Percentiles rank a stretch among this genome's conserved stretches.
Conservation (phyloP, 2,888 invertebrate species). For the Hylaea fasciaria region DNA sequence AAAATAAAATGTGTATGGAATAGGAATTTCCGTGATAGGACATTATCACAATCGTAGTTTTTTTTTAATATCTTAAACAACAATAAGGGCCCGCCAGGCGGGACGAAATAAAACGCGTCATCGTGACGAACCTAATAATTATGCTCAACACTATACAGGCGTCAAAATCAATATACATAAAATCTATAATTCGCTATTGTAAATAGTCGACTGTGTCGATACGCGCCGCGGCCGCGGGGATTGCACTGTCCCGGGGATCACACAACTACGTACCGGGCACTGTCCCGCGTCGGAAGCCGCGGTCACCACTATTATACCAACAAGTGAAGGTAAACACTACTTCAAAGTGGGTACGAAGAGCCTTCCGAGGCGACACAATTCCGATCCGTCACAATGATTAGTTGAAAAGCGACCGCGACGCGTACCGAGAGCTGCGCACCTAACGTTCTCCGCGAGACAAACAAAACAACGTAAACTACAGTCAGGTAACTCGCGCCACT, state of each 20-base stretch:
- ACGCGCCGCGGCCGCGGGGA: conserved; percentile 49
- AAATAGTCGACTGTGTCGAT: conserved; percentile 72
- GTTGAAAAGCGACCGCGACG: conserved; percentile 42
- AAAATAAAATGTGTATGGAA: conserved; percentile 80
- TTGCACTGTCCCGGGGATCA: conserved; percentile 43
- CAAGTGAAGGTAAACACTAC: too few relatives aligned
- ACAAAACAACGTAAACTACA: conserved; percentile 66
- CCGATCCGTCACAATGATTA: not conserved
- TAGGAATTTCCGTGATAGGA: conserved; percentile 80
- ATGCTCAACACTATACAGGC: conserved; percentile 65
- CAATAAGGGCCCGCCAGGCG: conserved; percentile 62
- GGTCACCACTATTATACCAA: too few relatives aligned
- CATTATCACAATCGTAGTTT: conserved; percentile 77
- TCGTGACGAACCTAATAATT: conserved; percentile 56
- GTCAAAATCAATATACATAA: conserved; percentile 70
- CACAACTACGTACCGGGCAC: not conserved
- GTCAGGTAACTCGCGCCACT: conserved; percentile 71
- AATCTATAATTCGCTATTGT: conserved; percentile 63
- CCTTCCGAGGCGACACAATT: not conserved
- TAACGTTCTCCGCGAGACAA: conserved; percentile 58
- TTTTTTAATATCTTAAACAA: conserved; percentile 61
- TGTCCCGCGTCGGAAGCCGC: not conserved
- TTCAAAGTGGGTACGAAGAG: not conserved
- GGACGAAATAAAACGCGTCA: conserved; percentile 58
- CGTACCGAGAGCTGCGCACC: conserved; percentile 65